Evolutionary conservation across 2,113 vertebrate species (phyloP).

Genomic region (Pyxicephalus adspersus): DNA sequence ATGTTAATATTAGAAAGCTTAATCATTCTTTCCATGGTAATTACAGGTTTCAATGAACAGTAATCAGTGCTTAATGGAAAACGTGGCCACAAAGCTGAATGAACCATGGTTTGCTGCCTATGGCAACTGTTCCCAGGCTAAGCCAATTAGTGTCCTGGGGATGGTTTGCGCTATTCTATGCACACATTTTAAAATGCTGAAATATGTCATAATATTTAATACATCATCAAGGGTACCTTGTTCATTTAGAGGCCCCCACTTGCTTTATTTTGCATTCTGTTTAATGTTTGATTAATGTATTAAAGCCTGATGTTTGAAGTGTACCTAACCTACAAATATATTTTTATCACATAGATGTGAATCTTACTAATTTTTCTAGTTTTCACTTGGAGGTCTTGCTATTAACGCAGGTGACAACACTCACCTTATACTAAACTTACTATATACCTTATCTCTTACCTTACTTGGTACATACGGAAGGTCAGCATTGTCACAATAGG

Average conservation of each 20-base stretch:
- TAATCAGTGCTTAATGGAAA: background rate
- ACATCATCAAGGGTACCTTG: conserved; percentile 20
- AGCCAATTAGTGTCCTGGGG: background rate
- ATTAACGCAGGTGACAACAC: too few species aligned
- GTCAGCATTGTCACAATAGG: too few species aligned
- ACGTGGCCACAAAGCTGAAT: background rate
- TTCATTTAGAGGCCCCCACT: conserved; percentile 36
- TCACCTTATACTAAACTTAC: too few species aligned
- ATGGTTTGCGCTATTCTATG: background rate
- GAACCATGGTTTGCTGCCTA: background rate
- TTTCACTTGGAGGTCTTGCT: too few species aligned
- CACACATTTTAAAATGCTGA: conserved; percentile 2
- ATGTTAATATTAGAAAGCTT: too few species aligned
- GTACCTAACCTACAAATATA: too few species aligned
- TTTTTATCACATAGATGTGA: too few species aligned
- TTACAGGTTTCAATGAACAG: conserved; percentile 27
- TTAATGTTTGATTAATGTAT: conserved; percentile 44
- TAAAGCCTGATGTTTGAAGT: too few species aligned
- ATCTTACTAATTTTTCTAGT: too few species aligned
- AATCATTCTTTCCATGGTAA: background rate
- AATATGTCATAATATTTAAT: conserved; percentile 2
- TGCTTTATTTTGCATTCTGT: conserved; percentile 34
- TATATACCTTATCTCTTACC: too few species aligned
- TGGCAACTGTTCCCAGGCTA: background rate
- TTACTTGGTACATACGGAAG: too few species aligned